Percentiles rank a stretch among this genome's conserved stretches.
phyloP scores from a whole-genome alignment of 2,113 vertebrate genomes.

The Brachionichthys hirsutus region DNA sequence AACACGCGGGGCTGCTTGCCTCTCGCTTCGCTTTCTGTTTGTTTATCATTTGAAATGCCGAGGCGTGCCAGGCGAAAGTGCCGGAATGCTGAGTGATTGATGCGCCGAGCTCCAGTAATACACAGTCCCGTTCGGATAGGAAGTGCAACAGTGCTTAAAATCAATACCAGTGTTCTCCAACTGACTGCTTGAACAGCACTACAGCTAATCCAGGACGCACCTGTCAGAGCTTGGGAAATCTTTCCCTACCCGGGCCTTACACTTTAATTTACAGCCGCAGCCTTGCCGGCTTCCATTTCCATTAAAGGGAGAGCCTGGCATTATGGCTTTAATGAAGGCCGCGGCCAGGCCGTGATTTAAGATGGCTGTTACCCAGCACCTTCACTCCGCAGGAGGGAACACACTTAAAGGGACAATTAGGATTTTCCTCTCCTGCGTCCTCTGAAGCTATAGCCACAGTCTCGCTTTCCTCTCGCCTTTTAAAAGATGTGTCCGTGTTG shows the following conservation, averaged over 20 bases:
- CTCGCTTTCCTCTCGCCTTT: conserved; percentile 55
- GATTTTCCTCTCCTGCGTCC: conserved; percentile 59
- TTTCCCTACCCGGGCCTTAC: conserved; percentile 71
- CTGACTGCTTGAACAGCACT: conserved; percentile 79
- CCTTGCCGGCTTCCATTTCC: conserved; percentile 76
- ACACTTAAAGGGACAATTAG: conserved; percentile 75
- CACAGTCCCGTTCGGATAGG: conserved; percentile 79
- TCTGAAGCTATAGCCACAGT: conserved; percentile 47
- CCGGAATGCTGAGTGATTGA: conserved; percentile 75
- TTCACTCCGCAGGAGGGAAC: conserved; percentile 68
- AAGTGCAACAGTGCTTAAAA: conserved; percentile 81
- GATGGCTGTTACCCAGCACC: conserved; percentile 71
- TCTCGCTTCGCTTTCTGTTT: conserved; percentile 64
- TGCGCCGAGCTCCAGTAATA: conserved; percentile 75
- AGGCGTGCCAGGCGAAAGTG: conserved; percentile 58
- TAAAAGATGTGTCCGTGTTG: conserved; percentile 52
- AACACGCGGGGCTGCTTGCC: conserved; percentile 17
- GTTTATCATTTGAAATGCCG: conserved; percentile 68
- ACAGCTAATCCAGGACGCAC: conserved; percentile 80
- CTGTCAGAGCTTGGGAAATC: conserved; percentile 79
- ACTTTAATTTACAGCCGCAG: conserved; percentile 78
- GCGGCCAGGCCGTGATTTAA: conserved; percentile 76
- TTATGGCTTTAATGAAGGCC: conserved; percentile 82
- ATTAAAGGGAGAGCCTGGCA: conserved; percentile 80
- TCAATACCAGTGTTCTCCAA: conserved; percentile 77